Base-by-base conservation (phyloP, 2,888 invertebrate species). In the Ophioninae sp. region DNA sequence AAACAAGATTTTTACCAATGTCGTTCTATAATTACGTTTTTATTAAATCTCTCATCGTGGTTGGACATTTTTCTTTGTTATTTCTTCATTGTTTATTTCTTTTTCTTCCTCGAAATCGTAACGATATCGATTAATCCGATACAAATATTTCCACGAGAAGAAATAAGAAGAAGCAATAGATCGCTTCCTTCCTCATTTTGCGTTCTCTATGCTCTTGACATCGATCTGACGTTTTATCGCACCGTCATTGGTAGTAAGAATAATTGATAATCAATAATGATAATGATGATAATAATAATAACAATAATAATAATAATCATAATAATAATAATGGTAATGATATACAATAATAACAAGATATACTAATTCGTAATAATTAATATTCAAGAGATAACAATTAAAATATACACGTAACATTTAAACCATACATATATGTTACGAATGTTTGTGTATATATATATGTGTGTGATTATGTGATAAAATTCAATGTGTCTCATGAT, bases 361-460 rank as follows among this genome's bases (percentile, higher is more conserved):
- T 87, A 87, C 88, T 89, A 90, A 86, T 82, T 84, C 87, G 79
- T 84, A 84, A 82, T 84, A 83, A 83, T 83, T 88, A 89, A 89
- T 90, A 89, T 86, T 89, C 87, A 88, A 88, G 89, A 90, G 88
- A 88, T 90, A 91, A 91, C 89, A 90, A 90, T 87, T 90, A 89
- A 91, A 90, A 90, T 91, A 88, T 90, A 74, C 84, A 83, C 79
- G 88, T 90, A 44, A 74, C 84, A 83, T 83, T 72, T 83, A 76
- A 83, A 77, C 65, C 71, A 77, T 81, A 67, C 72, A 77, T 68
- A 81, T 63, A 77, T 81, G 79, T 80, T 64, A 78, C 84, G 85
- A 81, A 81, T 84, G 78, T 77, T 37, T 65, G 41, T 63, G 41
- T 69, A 77, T 68, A 39, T 80, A 71, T 76, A 67, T 73, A 10